phyloP scores from a whole-genome alignment of 2,113 vertebrate species.

The Amia ocellicauda region DNA sequence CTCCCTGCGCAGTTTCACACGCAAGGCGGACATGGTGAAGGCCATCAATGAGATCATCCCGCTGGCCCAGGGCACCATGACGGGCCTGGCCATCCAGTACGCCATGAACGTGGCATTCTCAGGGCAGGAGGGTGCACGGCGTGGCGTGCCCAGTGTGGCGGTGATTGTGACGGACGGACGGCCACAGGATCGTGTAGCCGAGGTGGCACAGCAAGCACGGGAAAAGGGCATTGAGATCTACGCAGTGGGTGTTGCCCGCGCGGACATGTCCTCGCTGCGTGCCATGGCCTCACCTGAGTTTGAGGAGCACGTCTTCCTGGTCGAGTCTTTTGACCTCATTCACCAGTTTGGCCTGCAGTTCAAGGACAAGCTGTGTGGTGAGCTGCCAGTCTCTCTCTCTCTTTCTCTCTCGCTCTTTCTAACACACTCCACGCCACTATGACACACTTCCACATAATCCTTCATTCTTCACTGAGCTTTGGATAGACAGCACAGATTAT shows the following conservation, averaged over 20 bases:
- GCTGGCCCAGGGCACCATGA: slow-evolving; percentile 95
- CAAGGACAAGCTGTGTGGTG: slow-evolving; percentile 89
- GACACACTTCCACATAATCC: no score
- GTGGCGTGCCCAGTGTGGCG: slow-evolving; percentile 77
- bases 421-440: no score
- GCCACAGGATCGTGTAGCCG: slow-evolving; percentile 89
- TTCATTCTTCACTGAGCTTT: no score
- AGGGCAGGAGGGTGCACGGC: slow-evolving; percentile 74
- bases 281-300: slow-evolving; percentile 89
- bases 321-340: slow-evolving; percentile 91
- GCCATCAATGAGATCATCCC: slow-evolving; percentile 85
- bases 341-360: slow-evolving; percentile 92
- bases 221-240: slow-evolving; percentile 89
- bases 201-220: slow-evolving; percentile 84
- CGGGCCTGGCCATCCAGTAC: slow-evolving; percentile 89
- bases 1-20: slow-evolving; percentile 78
- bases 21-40: slow-evolving; percentile 72
- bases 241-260: slow-evolving; percentile 87
- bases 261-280: slow-evolving; percentile 86
- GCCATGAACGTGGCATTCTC: slow-evolving; percentile 87
- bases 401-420: no score
- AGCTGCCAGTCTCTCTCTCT: slow-evolving; percentile 31
- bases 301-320: slow-evolving; percentile 91
- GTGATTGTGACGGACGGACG: slow-evolving; percentile 91
- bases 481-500: no score